phyloP scores from a whole-genome alignment of 2,888 invertebrate genomes.

The Ectemnius continuus region DNA sequence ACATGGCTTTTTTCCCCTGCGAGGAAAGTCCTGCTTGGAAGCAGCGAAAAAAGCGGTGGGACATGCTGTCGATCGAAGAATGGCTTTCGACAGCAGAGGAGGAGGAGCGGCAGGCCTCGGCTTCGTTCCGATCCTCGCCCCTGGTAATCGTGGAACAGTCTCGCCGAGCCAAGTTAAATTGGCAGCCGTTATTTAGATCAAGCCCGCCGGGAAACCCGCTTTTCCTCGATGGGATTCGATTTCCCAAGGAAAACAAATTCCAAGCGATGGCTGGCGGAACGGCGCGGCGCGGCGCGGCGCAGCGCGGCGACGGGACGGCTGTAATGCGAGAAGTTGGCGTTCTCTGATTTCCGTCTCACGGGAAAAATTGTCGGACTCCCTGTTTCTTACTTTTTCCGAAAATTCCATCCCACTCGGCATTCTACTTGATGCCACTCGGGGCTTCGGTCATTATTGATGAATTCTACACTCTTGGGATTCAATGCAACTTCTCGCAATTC shows the following conservation, averaged over 20 bases:
- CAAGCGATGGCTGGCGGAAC: background rate
- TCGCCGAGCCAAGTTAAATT: conserved; percentile 33
- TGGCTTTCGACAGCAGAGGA: background rate
- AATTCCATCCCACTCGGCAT: no score
- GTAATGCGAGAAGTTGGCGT: conserved; percentile 39
- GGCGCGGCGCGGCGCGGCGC: no score
- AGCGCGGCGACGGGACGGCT: conserved; percentile 10
- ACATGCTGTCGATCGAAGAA: background rate
- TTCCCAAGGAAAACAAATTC: conserved; percentile 26
- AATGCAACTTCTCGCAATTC: no score
- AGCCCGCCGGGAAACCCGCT: background rate
- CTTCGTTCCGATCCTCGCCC: no score
- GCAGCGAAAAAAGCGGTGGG: no score
- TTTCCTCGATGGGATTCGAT: conserved; percentile 15
- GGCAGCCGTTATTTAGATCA: conserved; percentile 29
- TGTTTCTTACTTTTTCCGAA: background rate
- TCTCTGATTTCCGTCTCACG: conserved; percentile 14
- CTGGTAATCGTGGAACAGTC: background rate
- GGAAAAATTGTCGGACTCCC: conserved; percentile 12
- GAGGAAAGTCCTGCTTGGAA: no score
- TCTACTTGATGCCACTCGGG: no score
- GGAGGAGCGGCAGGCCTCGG: no score
- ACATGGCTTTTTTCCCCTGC: background rate
- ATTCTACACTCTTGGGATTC: no score
- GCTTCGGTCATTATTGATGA: no score